Base-by-base conservation (phyloP, 2,113 vertebrate genomes). In the Stomatorhinus ivindoensis region DNA sequence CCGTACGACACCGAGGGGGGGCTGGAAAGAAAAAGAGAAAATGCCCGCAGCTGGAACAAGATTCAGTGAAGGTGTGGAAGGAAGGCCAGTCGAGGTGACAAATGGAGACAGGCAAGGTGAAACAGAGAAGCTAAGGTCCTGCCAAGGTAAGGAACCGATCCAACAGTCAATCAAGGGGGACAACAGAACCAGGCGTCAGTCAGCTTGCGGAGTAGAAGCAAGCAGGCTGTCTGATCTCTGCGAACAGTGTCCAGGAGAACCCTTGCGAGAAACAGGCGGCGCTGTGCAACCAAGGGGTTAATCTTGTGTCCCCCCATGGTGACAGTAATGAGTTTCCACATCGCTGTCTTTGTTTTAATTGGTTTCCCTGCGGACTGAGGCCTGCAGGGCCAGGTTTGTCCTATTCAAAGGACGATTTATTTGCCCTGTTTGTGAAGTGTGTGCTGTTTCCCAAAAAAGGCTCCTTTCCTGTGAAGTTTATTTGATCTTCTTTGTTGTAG, bases 401-500 rank as follows among this genome's bases (percentile, higher is more conserved):
- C 73, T 80, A 80, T 80, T 80, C 73, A 80, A 42, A 80, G 73
- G 73, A 80, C 73, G 42, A 80, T 80, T 42, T 42, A 80, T 80
- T 80, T 80, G 73, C 39, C 73, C 73, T 80, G 73, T 42, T 80
- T 80, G 35, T 80, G 73, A 42, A 42, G 73, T 80, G 73, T 80
- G 73, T 80, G 35, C 69, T 17, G 69, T 76, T 76, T 76, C 31
- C 73, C 73, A 7, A 80, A 80, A 80, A 19, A 13, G 61, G 61
- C 1, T 69, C 61, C 58, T 27, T n/a, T 65, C 31, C 73, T 6
- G 73, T 8, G 6, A 80, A 42, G 73, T 80, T 80, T 17, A 80
- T 80, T 80, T 42, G 39, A 80, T 31, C 31, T 39, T 39, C 11
- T 15, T 35, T 39, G 31, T 39, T 76, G 69, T 13, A 76, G 69